phyloP scores from a whole-genome alignment of 2,888 invertebrate species.

The Tubulanus polymorphus region DNA sequence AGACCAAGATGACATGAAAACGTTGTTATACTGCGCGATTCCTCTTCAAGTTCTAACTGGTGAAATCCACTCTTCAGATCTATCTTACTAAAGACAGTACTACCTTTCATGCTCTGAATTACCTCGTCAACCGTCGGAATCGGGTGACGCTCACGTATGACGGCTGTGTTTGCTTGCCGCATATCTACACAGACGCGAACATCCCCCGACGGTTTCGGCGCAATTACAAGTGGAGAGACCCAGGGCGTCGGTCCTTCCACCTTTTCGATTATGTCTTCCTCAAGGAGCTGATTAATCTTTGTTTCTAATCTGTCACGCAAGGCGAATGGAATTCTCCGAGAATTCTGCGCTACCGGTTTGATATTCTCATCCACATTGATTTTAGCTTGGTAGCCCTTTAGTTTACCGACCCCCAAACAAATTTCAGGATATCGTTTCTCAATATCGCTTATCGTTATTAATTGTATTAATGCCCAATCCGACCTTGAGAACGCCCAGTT shows the following conservation, averaged over 20 bases:
- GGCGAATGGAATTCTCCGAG: constrained; percentile 8
- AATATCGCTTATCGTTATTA: background rate
- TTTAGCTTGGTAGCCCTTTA: background rate
- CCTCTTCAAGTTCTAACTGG: constrained; percentile 9
- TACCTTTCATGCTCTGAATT: constrained; percentile 18
- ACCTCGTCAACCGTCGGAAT: constrained; percentile 21
- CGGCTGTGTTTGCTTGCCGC: constrained; percentile 14
- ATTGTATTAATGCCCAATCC: background rate
- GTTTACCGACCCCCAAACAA: background rate
- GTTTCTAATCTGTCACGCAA: constrained; percentile 10
- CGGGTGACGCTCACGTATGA: constrained; percentile 15
- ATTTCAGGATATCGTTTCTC: too few species aligned
- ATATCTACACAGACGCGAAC: constrained; percentile 17
- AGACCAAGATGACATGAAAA: constrained; percentile 7
- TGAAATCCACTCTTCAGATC: constrained; percentile 18
- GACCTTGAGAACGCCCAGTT: background rate
- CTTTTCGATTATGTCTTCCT: constrained; percentile 15
- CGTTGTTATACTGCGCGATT: constrained; percentile 12
- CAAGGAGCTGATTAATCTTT: constrained; percentile 8
- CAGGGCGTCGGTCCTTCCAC: constrained; percentile 17
- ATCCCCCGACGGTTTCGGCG: constrained; percentile 18
- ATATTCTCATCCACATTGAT: background rate
- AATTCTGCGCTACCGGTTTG: constrained; percentile 11
- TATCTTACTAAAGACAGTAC: constrained; percentile 19
- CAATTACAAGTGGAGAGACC: constrained; percentile 18